These are phyloP conservation scores for Drosophila seguyi DNA, from an alignment of 1,140 invertebrate genomes.

Conservation along the genomic window DNA sequence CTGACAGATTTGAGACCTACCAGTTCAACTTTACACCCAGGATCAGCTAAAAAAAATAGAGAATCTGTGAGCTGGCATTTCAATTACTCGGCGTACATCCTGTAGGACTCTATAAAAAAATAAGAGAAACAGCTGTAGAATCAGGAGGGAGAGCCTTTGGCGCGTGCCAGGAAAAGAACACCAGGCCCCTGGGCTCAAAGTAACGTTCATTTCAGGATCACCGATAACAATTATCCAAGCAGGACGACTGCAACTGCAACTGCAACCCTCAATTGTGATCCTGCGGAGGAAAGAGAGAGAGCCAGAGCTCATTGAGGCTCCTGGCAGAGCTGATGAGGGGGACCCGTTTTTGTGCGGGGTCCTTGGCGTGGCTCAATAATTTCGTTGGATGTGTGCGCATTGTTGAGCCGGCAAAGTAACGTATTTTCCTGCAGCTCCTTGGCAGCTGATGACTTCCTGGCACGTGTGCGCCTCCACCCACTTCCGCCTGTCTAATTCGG, in stretches of 20 bases:
- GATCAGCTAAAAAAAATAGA: conserved; percentile 43
- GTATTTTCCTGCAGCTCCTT: conserved; percentile 55
- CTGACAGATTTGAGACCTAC: conserved; percentile 40
- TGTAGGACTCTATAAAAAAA: conserved; percentile 35
- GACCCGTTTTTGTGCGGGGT: conserved; percentile 27
- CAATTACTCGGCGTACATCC: conserved; percentile 28
- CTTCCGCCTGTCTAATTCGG: conserved; percentile 69
- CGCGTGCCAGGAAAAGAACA: conserved; percentile 70
- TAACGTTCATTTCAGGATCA: conserved; percentile 77
- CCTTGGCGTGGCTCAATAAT: conserved; percentile 44
- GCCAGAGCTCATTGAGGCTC: conserved; percentile 47
- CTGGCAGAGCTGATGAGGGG: conserved; percentile 30
- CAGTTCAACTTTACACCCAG: conserved; percentile 3
- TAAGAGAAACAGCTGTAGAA: conserved; percentile 25
- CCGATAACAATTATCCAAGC: conserved; percentile 72
- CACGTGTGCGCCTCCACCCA: conserved; percentile 62
- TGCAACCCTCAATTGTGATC: conserved; percentile 54
- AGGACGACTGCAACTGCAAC: conserved; percentile 52
- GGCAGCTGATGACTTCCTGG: conserved; percentile 63
- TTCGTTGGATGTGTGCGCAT: conserved; percentile 22
- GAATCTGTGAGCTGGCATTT: conserved; percentile 28
- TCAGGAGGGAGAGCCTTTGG: conserved; percentile 46
- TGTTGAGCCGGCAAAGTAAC: conserved; percentile 59
- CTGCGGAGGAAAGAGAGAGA: conserved; percentile 8
- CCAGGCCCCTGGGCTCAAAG: conserved; percentile 66